Evolutionary conservation across 2,797 vertebrate genomes (phyloP).

Genomic region (Scyliorhinus canicula): DNA sequence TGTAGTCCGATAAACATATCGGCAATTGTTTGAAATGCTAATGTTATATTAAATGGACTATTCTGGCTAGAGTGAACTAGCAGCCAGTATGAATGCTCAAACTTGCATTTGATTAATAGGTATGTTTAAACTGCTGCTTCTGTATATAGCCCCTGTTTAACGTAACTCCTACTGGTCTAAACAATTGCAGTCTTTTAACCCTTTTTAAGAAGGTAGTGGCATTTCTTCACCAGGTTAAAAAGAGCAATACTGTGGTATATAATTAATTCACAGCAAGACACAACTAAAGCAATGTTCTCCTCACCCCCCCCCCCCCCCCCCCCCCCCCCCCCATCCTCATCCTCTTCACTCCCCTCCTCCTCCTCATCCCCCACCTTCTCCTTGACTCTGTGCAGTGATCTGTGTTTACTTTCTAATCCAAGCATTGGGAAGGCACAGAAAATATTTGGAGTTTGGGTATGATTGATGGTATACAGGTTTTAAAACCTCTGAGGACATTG

Average conservation of each 20-base stretch:
- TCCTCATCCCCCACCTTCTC: too few species aligned
- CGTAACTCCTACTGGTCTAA: too few species aligned
- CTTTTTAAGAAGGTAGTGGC: neutral
- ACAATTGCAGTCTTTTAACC: neutral
- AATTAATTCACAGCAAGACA: neutral
- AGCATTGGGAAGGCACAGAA: too few species aligned
- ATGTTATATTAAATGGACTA: neutral
- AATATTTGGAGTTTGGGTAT: neutral
- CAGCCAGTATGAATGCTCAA: neutral
- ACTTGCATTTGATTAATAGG: neutral
- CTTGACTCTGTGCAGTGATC: neutral
- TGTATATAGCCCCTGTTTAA: neutral
- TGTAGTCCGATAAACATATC: neutral
- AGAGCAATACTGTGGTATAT: neutral
- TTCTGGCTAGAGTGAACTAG: neutral
- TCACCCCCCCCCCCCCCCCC: too few species aligned
- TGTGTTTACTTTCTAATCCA: neutral
- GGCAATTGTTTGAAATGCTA: neutral
- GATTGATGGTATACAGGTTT: neutral
- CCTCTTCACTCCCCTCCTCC: too few species aligned
- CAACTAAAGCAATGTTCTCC: neutral
- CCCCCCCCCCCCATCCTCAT: too few species aligned
- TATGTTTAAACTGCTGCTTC: neutral
- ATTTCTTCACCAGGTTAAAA: neutral
- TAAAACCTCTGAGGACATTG: neutral